These are phyloP conservation scores for Mustela nigripes DNA, from an alignment of 2,113 vertebrate genomes.

Conservation along the genomic window DNA sequence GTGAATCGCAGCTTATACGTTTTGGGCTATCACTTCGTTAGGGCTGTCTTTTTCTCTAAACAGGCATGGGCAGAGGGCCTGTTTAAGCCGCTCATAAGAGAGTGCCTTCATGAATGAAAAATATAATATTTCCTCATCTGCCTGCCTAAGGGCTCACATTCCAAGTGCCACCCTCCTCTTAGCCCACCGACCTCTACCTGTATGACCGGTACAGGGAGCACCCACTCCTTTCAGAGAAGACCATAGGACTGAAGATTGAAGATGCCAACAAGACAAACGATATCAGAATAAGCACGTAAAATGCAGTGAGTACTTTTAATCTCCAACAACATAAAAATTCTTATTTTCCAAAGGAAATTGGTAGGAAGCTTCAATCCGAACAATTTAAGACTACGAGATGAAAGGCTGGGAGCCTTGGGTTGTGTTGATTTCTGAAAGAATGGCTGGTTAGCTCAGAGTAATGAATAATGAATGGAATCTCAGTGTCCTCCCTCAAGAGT, in stretches of 20 bases:
- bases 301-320: not conserved
- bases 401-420: not conserved
- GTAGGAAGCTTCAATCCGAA: not conserved
- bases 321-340: not conserved
- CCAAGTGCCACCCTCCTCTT: not conserved
- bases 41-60: not conserved
- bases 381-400: not conserved
- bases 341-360: not conserved
- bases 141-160: not conserved
- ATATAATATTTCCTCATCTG: not conserved
- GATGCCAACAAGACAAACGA: not conserved
- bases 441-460: not conserved
- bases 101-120: not conserved
- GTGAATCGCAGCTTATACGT: not conserved
- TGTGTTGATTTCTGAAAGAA: conserved; percentile 38
- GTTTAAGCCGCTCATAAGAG: not conserved
- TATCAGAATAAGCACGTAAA: not conserved
- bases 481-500: not conserved
- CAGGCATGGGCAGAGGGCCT: not conserved
- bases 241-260: not conserved
- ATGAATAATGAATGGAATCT: conserved; percentile 16
- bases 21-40: not conserved
- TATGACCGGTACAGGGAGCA: not conserved
- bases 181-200: not conserved
- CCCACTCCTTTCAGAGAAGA: not conserved